These are phyloP conservation scores for Rhinella marina DNA, from an alignment of 2,797 vertebrate genomes.

Conservation along the genomic window DNA sequence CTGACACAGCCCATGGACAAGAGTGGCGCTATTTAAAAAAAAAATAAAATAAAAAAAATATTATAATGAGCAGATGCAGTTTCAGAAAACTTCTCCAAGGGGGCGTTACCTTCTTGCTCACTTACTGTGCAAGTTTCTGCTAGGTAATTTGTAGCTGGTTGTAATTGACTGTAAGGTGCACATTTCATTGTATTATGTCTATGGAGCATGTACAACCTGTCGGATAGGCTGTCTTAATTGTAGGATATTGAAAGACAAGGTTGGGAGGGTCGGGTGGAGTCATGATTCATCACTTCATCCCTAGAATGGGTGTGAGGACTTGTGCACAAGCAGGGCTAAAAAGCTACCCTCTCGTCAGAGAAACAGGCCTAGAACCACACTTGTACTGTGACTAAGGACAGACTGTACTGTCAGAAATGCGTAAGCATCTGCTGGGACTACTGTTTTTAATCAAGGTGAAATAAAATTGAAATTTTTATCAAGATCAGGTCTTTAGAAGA, in stretches of 20 bases:
- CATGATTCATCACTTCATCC: slow-evolving; percentile 17
- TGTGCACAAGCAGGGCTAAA: background rate
- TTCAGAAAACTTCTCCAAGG: background rate
- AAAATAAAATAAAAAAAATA: no score
- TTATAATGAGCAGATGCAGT: background rate
- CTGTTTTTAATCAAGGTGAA: no score
- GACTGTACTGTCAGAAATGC: no score
- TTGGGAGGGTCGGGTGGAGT: slow-evolving; percentile 15
- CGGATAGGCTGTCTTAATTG: slow-evolving; percentile 11
- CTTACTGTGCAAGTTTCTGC: background rate
- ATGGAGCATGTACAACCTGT: background rate
- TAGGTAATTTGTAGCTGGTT: background rate
- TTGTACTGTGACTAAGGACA: no score
- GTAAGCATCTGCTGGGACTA: no score
- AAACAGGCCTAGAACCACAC: background rate
- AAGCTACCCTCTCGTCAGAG: background rate
- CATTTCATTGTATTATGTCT: background rate
- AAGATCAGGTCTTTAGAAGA: no score
- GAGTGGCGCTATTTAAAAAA: background rate
- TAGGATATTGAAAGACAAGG: slow-evolving; percentile 15
- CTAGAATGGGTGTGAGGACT: slow-evolving; percentile 7
- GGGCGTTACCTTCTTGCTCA: background rate
- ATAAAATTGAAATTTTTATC: no score
- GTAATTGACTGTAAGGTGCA: background rate
- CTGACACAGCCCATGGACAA: background rate